phyloP scores from a whole-genome alignment of 2,797 vertebrate species.

The Danio tinwini region DNA sequence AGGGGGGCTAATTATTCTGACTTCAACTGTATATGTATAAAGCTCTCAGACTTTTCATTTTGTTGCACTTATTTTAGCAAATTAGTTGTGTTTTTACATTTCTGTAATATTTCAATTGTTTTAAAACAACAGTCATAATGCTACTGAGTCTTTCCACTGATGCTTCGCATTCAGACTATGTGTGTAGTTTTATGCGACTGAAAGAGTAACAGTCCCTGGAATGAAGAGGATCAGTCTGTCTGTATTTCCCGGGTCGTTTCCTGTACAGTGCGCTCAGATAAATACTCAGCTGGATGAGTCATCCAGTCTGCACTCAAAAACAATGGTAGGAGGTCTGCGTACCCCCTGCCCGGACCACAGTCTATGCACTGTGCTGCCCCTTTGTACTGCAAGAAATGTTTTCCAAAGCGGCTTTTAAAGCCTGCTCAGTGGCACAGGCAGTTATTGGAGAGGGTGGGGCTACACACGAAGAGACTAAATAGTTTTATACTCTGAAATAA shows the following conservation, averaged over 20 bases:
- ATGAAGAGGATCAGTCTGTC: constrained; percentile 54
- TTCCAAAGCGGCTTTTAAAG: constrained; percentile 67
- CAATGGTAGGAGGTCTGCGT: constrained; percentile 77
- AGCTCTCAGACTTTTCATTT: not conserved
- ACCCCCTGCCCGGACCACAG: constrained; percentile 67
- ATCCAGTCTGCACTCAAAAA: constrained; percentile 75
- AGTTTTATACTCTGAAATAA: not conserved
- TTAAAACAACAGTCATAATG: not conserved
- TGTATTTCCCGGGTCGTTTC: constrained; percentile 57
- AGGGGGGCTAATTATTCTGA: no score
- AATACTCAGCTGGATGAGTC: constrained; percentile 77
- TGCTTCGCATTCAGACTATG: constrained; percentile 3
- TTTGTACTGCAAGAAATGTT: constrained; percentile 70
- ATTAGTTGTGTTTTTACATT: not conserved
- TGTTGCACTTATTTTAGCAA: not conserved
- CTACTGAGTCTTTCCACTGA: not conserved
- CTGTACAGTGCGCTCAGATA: constrained; percentile 66
- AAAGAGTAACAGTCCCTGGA: constrained; percentile 38
- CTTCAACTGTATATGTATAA: not conserved
- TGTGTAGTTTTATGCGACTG: constrained; percentile 27
- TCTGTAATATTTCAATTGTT: not conserved
- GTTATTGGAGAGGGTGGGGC: constrained; percentile 29
- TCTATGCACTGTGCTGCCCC: constrained; percentile 66
- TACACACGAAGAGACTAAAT: constrained; percentile 3
- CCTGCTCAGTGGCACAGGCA: constrained; percentile 48